A percentile compares a stretch with the other conserved stretches of the same genome.
phyloP scores from a whole-genome alignment of 2,888 invertebrate species.

The Hydraecia micacea region DNA sequence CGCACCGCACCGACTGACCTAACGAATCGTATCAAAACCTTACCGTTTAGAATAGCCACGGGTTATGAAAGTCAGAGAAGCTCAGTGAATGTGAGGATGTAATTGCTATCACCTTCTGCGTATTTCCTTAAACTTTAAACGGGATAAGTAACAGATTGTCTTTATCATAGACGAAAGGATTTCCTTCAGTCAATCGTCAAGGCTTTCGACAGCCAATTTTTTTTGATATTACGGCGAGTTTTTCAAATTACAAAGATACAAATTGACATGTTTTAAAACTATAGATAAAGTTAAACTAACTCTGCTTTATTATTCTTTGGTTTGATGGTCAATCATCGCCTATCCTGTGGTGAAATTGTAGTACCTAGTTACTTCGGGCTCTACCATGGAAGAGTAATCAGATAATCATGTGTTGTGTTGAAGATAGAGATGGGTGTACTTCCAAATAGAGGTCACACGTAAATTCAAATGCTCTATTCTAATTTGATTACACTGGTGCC shows the following conservation, averaged over 20 bases:
- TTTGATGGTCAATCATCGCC: not conserved
- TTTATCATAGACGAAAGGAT: conserved; percentile 1
- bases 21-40: not conserved
- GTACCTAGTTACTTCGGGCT: not conserved
- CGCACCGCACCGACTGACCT: not conserved
- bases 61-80: not conserved
- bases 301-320: conserved; percentile 10
- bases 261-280: conserved; percentile 27
- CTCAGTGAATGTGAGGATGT: not conserved
- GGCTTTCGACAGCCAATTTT: not conserved
- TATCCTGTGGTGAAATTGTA: conserved; percentile 2
- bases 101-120: not conserved
- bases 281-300: not conserved
- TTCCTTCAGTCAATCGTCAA: conserved; percentile 2
- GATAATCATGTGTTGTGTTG: conserved; percentile 3
- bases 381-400: not conserved
- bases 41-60: not conserved
- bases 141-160: not conserved
- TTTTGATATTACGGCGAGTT: conserved; percentile 27
- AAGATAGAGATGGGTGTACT: not conserved
- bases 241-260: conserved; percentile 9
- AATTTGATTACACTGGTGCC: conserved; percentile 1
- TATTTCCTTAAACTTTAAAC: conserved; percentile 14
- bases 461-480: not conserved
- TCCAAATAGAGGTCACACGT: not conserved